Evolutionary conservation across 2,113 vertebrate genomes (phyloP).

Genomic region (Catharus minimus): DNA sequence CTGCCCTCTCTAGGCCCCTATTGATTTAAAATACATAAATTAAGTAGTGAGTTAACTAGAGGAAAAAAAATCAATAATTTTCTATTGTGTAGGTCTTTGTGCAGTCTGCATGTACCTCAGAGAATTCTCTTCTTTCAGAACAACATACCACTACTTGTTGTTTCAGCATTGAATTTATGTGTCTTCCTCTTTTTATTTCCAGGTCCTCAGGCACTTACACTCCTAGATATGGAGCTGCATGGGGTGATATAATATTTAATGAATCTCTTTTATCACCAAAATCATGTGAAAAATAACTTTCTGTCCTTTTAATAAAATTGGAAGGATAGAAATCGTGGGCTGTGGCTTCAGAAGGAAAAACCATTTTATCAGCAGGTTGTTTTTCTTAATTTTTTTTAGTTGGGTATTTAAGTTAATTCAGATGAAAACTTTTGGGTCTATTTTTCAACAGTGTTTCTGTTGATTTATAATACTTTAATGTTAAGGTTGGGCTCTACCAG

Average conservation of each 20-base stretch:
- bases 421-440: not conserved
- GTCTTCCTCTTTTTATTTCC: not conserved
- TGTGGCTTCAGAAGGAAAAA: not conserved
- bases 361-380: not conserved
- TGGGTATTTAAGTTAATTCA: not conserved
- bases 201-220: not conserved
- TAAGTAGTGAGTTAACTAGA: not conserved
- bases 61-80: not conserved
- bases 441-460: not conserved
- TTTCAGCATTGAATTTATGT: not conserved
- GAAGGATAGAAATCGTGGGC: not conserved
- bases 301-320: not conserved
- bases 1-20: not conserved
- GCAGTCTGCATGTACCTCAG: not conserved
- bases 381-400: not conserved
- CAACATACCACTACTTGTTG: not conserved
- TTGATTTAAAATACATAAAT: not conserved
- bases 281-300: not conserved
- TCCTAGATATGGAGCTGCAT: not conserved
- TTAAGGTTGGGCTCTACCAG: rapidly evolving
- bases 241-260: not conserved
- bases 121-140: not conserved
- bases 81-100: not conserved
- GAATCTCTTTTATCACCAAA: not conserved
- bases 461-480: not conserved